Conservation (phyloP, 2,888 invertebrate species). For the Ormyrus pomaceus region DNA sequence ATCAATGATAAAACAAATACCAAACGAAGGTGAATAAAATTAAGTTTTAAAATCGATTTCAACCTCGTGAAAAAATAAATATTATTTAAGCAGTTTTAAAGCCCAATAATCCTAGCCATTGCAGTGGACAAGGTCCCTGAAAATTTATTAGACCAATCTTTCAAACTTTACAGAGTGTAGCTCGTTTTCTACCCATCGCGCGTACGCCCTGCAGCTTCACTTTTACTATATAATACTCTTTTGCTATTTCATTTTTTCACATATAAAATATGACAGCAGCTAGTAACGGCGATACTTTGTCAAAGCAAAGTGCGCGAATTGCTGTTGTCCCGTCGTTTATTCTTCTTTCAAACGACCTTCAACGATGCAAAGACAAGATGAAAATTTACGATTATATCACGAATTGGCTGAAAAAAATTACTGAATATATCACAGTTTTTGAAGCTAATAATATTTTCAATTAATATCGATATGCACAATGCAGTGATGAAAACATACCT, state of each 20-base stretch:
- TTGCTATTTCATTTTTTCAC: constrained; percentile 19
- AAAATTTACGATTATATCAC: constrained; percentile 41
- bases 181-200: neutral
- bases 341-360: constrained; percentile 31
- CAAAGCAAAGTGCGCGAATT: constrained; percentile 28
- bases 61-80: no score
- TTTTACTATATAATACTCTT: constrained; percentile 17
- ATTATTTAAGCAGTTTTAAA: no score
- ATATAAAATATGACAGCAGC: constrained; percentile 39
- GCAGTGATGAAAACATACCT: no score
- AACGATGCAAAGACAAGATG: constrained; percentile 16
- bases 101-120: neutral
- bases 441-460: no score
- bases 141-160: constrained; percentile 23
- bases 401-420: neutral
- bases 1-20: no score
- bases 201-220: neutral
- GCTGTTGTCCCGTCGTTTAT: constrained; percentile 44
- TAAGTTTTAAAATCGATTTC: no score
- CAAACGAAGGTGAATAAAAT: no score
- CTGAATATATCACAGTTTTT: no score
- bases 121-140: neutral
- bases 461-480: no score
- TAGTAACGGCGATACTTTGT: constrained; percentile 42
- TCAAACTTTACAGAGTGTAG: constrained; percentile 2